Evolutionary conservation across 2,113 vertebrate species (phyloP).

Genomic region (Glaucidium brasilianum): DNA sequence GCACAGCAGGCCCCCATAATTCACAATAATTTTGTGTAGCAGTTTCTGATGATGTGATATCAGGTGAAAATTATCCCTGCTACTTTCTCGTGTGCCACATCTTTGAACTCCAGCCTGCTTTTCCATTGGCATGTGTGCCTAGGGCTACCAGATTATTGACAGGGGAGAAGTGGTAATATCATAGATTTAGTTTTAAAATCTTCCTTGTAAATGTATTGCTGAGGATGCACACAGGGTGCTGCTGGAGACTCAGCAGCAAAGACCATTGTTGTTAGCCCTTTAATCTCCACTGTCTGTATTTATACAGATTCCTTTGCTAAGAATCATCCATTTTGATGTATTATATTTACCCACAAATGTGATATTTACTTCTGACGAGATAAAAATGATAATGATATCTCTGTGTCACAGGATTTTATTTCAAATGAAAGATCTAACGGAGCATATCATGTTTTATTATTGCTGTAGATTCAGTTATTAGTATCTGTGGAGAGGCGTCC

Average conservation of each 20-base stretch:
- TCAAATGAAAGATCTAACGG: constrained; percentile 41
- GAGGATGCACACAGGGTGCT: background rate
- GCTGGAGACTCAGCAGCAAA: background rate
- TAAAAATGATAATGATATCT: constrained; percentile 29
- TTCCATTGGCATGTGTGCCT: constrained; percentile 29
- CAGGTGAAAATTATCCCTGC: constrained; percentile 63
- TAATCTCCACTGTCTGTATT: background rate
- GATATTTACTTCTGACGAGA: constrained; percentile 28
- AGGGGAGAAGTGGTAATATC: constrained; percentile 25
- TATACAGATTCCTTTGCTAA: background rate
- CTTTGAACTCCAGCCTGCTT: constrained; percentile 42
- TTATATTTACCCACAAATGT: constrained; percentile 38
- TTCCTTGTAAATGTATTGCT: background rate
- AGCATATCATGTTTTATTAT: constrained; percentile 15
- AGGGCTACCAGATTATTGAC: constrained; percentile 53
- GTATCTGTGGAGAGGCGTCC: background rate
- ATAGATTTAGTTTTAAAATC: constrained; percentile 27
- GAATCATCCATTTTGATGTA: background rate
- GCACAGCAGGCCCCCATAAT: constrained; percentile 72
- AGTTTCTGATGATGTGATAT: constrained; percentile 65
- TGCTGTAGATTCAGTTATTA: background rate
- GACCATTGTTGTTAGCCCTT: background rate
- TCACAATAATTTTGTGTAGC: constrained; percentile 74
- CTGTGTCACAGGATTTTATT: constrained; percentile 37
- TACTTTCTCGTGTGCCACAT: constrained; percentile 25